phyloP scores from a whole-genome alignment of 2,113 vertebrate species.

The Thamnophis sirtalis region DNA sequence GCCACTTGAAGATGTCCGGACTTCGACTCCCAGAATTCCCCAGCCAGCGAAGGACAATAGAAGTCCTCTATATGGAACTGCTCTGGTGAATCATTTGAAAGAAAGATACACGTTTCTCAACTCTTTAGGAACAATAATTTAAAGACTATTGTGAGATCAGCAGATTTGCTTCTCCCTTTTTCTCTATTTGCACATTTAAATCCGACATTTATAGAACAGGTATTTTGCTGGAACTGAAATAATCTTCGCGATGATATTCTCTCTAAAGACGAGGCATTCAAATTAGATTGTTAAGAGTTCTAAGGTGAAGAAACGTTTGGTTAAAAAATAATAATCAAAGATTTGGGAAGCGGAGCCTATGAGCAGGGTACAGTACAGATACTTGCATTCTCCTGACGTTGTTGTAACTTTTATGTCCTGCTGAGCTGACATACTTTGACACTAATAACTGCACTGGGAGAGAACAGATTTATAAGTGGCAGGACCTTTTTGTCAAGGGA shows the following conservation, averaged over 20 bases:
- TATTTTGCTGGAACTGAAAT: not conserved
- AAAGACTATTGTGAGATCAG: conserved; percentile 40
- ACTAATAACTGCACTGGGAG: conserved; percentile 52
- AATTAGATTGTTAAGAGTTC: conserved; percentile 17
- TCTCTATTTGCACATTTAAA: conserved; percentile 18
- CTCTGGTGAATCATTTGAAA: not conserved
- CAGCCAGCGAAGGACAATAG: too few species aligned
- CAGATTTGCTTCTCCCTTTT: conserved; percentile 39
- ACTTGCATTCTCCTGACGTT: conserved; percentile 43
- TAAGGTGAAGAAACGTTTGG: conserved; percentile 41
- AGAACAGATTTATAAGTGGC: conserved; percentile 58
- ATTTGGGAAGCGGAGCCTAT: conserved; percentile 26
- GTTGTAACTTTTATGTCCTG: conserved; percentile 47
- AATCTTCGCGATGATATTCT: conserved; percentile 12
- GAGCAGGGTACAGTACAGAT: conserved; percentile 43
- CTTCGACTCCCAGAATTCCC: too few species aligned
- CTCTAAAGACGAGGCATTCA: conserved; percentile 41
- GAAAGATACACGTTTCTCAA: not conserved
- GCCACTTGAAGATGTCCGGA: too few species aligned
- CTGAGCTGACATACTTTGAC: conserved; percentile 53
- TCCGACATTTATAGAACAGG: conserved; percentile 23
- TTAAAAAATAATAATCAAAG: conserved; percentile 52
- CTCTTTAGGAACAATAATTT: not conserved
- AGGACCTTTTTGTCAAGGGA: conserved; percentile 62
- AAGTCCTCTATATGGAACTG: not conserved